phyloP scores from a whole-genome alignment of 2,113 vertebrate species.

The Excalfactoria chinensis region DNA sequence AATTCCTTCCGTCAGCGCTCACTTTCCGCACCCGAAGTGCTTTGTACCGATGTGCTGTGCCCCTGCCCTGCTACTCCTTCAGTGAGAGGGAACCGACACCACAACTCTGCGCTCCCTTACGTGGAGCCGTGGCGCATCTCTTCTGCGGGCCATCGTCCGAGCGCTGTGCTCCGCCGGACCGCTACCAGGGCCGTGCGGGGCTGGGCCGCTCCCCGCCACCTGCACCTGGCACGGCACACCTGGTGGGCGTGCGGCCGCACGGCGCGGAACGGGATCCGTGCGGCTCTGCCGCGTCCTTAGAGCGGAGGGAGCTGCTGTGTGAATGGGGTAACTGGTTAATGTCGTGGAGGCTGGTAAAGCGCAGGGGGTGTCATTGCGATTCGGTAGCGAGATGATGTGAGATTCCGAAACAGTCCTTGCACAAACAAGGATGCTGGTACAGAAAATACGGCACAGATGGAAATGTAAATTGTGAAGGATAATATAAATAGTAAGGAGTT shows the following conservation, averaged over 20 bases:
- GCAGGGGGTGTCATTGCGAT: background rate
- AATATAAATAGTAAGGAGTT: background rate
- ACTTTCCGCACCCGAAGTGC: background rate
- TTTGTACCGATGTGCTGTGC: background rate
- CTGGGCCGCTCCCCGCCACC: background rate
- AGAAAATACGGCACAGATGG: background rate
- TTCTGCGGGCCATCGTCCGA: background rate
- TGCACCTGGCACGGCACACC: background rate
- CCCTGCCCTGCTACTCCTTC: background rate
- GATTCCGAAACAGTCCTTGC: background rate
- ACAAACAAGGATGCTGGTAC: background rate
- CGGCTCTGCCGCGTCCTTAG: slow-evolving; percentile 4
- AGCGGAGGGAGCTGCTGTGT: background rate
- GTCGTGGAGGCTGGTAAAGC: background rate
- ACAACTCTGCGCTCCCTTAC: background rate
- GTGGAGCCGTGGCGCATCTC: background rate
- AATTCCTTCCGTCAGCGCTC: slow-evolving; percentile 26
- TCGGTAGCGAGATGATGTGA: background rate
- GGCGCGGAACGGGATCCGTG: background rate
- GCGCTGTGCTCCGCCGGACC: background rate
- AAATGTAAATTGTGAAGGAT: background rate
- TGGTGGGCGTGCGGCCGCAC: background rate
- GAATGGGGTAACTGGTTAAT: slow-evolving; percentile 18
- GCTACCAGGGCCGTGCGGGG: background rate
- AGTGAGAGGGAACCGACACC: background rate